Evolutionary conservation across 1,140 invertebrate genomes (phyloP).

Genomic region (Orussus abietinus): DNA sequence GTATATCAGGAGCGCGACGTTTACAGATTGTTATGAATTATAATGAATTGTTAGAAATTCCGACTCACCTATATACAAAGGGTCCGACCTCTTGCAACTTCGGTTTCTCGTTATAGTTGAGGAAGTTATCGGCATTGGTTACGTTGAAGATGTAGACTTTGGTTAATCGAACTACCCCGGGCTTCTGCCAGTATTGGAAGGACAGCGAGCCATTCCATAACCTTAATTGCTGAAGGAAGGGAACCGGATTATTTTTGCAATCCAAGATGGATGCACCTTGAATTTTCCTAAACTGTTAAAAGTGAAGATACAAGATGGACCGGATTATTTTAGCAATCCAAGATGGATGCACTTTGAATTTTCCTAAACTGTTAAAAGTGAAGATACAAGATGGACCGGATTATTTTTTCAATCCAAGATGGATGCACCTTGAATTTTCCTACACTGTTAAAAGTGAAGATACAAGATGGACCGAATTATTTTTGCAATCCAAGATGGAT

Average conservation of each 20-base stretch:
- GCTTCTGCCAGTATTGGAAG: slow-evolving; percentile 89
- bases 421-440: too few species aligned
- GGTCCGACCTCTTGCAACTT: slow-evolving; percentile 78
- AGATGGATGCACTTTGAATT: too few species aligned
- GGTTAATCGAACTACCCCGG: slow-evolving; percentile 81
- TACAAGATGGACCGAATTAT: too few species aligned
- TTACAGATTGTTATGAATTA: too few species aligned
- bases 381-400: slow-evolving; percentile 6
- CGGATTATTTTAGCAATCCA: too few species aligned
- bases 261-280: too few species aligned
- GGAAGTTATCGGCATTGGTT: slow-evolving; percentile 78
- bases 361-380: slow-evolving; percentile 2
- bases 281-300: too few species aligned
- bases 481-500: too few species aligned
- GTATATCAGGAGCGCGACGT: too few species aligned
- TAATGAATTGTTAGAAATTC: slow-evolving; percentile 74
- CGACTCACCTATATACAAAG: slow-evolving; percentile 79
- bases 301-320: too few species aligned
- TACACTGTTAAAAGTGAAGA: too few species aligned
- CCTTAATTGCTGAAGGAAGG: slow-evolving; percentile 68
- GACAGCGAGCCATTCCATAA: slow-evolving; percentile 79
- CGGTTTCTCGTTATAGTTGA: slow-evolving; percentile 74
- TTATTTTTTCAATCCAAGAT: too few species aligned
- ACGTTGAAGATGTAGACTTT: slow-evolving; percentile 89
- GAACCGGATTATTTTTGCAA: slow-evolving; percentile 1